Base-by-base conservation (phyloP, 37 sponge, comb jelly and placozoan genomes). In the Ianthella basta region DNA sequence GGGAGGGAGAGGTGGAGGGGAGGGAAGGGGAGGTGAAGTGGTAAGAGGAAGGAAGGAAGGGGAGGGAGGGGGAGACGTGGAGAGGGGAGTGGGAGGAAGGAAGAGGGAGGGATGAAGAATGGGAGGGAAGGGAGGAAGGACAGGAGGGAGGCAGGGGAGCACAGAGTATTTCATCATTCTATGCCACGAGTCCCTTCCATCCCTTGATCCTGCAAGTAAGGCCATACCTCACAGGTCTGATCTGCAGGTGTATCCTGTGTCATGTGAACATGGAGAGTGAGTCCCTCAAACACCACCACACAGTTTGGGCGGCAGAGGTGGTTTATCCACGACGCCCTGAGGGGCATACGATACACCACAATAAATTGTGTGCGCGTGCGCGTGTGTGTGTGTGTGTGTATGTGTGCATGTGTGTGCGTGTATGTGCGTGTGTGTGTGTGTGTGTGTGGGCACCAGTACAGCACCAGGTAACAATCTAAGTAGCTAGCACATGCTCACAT, bases 261-360 rank as follows among this genome's bases (percentile, higher is more conserved):
- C 41, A 78, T 72, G 4, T 89, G 66, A 25, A 94, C 57, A 25
- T 19, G 16, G 54, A 88, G 66, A n/a, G 14, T 60, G 0, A 27
- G 36, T 15, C 92, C 92, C 57, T 61, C 60, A 60, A 87, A 94
- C 33, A 84, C 55, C 15, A 81, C 87, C 18, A 83, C 75, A 86
- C 84, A 83, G 73, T 94, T 94, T 21, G 95, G 95, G 0, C 56
- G 63, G 84, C 95, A 94, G 37, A 87, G 88, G 60, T 94, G 95
- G 81, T 94, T 94, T 10, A 94, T 69, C 3, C 86, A 59, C 0
- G 92, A 86, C 0, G 83, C 80, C 54, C 89, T 82, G 80, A 39
- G 16, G 44, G 87, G 44, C 2, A 61, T 5, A 41, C 23, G 50
- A 44, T 4, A 24, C 5, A 32, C 50, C 23, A 23, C 23, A 15